Evolutionary conservation across 2,797 vertebrate species (phyloP).

Genomic region (Nannoperca australis): DNA sequence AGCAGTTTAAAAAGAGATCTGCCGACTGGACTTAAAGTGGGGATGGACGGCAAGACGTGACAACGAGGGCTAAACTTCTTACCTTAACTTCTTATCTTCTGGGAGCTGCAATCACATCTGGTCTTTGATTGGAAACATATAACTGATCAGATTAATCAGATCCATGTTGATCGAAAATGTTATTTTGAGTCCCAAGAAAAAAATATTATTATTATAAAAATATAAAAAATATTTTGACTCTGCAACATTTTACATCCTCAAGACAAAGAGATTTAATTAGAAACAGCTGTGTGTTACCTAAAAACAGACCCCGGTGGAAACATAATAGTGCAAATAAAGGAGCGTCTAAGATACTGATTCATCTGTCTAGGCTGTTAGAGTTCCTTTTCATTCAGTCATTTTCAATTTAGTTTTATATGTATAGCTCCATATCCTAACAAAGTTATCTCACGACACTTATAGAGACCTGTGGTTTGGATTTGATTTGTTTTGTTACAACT

Average conservation of each 20-base stretch:
- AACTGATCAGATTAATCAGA: conserved; percentile 19
- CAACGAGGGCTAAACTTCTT: not conserved
- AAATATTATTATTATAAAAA: no score
- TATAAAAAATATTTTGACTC: no score
- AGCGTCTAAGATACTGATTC: not conserved
- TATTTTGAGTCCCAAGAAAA: not conserved
- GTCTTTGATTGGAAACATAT: not conserved
- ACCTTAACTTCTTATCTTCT: not conserved
- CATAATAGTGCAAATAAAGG: no score
- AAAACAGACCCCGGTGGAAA: no score
- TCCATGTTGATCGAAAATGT: not conserved
- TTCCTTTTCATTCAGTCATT: not conserved
- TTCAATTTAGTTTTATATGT: no score
- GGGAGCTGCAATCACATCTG: not conserved
- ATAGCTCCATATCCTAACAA: no score
- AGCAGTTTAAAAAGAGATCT: no score
- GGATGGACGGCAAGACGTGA: not conserved
- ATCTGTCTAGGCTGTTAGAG: not conserved
- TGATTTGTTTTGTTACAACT: not conserved
- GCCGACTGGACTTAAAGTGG: no score
- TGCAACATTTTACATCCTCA: no score
- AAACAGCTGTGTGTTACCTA: no score
- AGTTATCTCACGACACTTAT: no score
- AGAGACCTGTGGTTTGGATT: not conserved
- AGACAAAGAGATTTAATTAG: no score